Base-by-base conservation (phyloP, 2,888 invertebrate genomes). In the Tineola bisselliella region DNA sequence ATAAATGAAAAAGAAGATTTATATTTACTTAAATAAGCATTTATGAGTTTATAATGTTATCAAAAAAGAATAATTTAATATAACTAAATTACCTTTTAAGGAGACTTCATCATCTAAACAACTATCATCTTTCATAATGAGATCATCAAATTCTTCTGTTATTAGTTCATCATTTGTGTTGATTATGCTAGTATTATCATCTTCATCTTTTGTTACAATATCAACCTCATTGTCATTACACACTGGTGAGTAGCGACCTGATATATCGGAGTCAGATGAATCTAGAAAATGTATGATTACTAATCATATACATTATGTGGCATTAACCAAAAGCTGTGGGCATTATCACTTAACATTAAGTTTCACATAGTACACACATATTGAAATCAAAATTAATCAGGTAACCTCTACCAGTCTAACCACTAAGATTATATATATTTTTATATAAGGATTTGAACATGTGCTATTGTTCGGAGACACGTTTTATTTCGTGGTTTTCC, bases 191-290 rank as follows among this genome's bases (percentile, higher is more conserved):
- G 31, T 44, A 30, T 48, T 71, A 0, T 62, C 65, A 5, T 62
- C 61, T 38, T 62, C 65, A 8, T 62, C 71, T 1, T 70, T 71
- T 1, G 69, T 67, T 12, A 79, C 82, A 1, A 67, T 72, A 12
- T 83, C 84, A 18, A 71, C 71, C 18, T 84, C 86, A 66, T 25
- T 18, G 18, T 54, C 54, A 63, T 91, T 91, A 68, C 91, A 92
- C 18, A 92, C 89, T 0, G 92, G 92, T 61, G 92, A 92, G 70
- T 90, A 90, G 59, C 90, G 88, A 17, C 90, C 90, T 0, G 90
- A 90, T 65, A 86, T 76, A 65, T 88, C 88, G 0, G 87, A 88
- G 71, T 90, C 90, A 0, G 88, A 89, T 66, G 81, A 84, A 44
- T 86, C 88, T 88, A 71, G 1, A 65, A 25, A n/a, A n/a, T n/a